Base-by-base conservation (phyloP, 2,888 invertebrate genomes). In the Zootermopsis nevadensis region DNA sequence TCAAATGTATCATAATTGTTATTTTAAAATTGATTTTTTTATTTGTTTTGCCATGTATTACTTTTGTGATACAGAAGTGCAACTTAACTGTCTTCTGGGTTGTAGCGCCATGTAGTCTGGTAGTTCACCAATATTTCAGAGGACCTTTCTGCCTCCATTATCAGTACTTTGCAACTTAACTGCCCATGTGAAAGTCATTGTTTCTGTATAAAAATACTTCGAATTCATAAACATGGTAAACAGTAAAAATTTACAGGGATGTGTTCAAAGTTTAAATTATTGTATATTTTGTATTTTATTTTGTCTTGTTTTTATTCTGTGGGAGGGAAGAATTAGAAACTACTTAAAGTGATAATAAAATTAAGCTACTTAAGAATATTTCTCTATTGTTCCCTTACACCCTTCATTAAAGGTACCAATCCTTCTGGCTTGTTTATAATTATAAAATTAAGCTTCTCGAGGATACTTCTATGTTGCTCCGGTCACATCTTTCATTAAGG, bases 251-350 rank as follows among this genome's bases (percentile, higher is more conserved):
- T 31, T 31, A 69, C 69, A 30, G 0, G 27, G 74, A 10, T 38
- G 27, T 42, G 31, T 38, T 38, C 38, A 38, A 74, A 42, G 2
- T n/a, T 8, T 12, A n/a, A 74, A 33, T 2, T 7, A n/a, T 30
- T 72, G 72, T 33, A 74, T 74, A n/a, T n/a, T n/a, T n/a, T n/a
- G n/a, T n/a, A n/a, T 74, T 38, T 35, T 22, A n/a, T 74, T 38
- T 38, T 35, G 24, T 74, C 3, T 74, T 33, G 35, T 74, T n/a
- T 38, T n/a, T 38, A 3, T 35, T 33, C 6, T 69, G 30, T 31
- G 33, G 69, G 35, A 1, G n/a, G 38, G 74, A 35, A 35, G 35
- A 12, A 33, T 1, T 74, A 74, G 24, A 74, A 38, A n/a, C 74
- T 69, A 33, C 33, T 69, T 69, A 33, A 69, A 69, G 27, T 66